Evolutionary conservation across 2,113 vertebrate species (phyloP).

Genomic region (Prunella fulvescens): DNA sequence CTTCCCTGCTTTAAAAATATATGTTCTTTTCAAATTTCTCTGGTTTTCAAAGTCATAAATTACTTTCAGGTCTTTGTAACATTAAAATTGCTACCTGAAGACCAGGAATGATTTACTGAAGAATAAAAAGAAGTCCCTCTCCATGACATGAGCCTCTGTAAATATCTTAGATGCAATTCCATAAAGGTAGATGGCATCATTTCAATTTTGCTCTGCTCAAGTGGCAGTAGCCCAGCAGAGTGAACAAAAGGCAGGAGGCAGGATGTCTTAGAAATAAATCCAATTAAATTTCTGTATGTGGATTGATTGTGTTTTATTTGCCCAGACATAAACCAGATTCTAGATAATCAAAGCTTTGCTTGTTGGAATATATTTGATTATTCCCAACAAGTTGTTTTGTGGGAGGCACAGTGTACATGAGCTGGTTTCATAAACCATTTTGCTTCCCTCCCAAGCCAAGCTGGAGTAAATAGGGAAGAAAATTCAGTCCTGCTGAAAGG

Average conservation of each 20-base stretch:
- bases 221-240: slow-evolving; percentile 47
- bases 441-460: background rate
- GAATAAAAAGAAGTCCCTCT: slow-evolving; percentile 45
- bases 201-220: slow-evolving; percentile 56
- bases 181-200: slow-evolving; percentile 59
- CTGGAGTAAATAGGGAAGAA: background rate
- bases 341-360: slow-evolving; percentile 37
- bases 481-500: background rate
- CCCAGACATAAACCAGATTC: slow-evolving; percentile 50
- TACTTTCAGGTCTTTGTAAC: slow-evolving; percentile 43
- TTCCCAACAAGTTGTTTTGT: background rate
- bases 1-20: background rate
- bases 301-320: slow-evolving; percentile 65
- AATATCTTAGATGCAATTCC: slow-evolving; percentile 63
- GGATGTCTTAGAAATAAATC: slow-evolving; percentile 54
- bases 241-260: slow-evolving; percentile 39
- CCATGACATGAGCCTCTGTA: slow-evolving; percentile 39
- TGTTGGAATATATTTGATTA: background rate
- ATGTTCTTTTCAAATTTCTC: slow-evolving; percentile 4
- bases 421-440: background rate
- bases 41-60: slow-evolving; percentile 26
- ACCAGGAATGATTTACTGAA: slow-evolving; percentile 53
- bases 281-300: slow-evolving; percentile 53
- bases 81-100: slow-evolving; percentile 61
- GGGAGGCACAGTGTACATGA: background rate